Evolutionary conservation across 2,888 invertebrate genomes (phyloP).

Genomic region (Andrena chrysosceles): DNA sequence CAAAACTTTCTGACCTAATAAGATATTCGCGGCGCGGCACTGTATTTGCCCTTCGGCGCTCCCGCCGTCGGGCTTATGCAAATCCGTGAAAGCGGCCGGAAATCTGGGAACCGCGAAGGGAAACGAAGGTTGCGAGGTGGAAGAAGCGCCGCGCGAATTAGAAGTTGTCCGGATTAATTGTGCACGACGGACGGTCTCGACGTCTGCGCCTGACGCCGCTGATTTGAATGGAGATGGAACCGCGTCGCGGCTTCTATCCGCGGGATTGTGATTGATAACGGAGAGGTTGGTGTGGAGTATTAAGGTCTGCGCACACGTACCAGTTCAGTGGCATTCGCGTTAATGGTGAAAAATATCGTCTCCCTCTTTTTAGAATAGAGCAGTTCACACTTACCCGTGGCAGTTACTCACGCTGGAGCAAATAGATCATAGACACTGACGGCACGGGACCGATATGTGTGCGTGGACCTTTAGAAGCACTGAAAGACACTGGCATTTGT

Average conservation of each 20-base stretch:
- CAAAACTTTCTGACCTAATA: conserved; percentile 75
- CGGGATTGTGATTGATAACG: neutral
- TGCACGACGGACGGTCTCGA: neutral
- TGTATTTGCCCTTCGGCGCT: conserved; percentile 67
- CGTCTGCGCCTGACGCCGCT: neutral
- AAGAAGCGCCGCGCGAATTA: conserved; percentile 9
- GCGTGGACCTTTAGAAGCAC: too few relatives aligned
- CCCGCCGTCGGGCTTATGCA: conserved; percentile 57
- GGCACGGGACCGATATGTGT: too few relatives aligned
- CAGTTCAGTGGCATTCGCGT: too few relatives aligned
- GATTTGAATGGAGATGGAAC: neutral
- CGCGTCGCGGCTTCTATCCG: neutral
- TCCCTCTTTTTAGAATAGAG: too few relatives aligned
- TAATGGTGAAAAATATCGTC: too few relatives aligned
- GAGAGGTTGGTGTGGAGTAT: too few relatives aligned
- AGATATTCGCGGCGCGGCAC: conserved; percentile 59
- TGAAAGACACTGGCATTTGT: too few relatives aligned
- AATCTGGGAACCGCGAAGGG: conserved; percentile 9
- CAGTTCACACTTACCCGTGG: too few relatives aligned
- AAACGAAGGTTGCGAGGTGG: conserved; percentile 11
- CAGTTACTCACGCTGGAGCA: too few relatives aligned
- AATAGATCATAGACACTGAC: too few relatives aligned
- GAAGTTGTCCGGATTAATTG: conserved; percentile 25
- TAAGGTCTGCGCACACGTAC: too few relatives aligned
- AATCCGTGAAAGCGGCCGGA: conserved; percentile 54